phyloP scores from a whole-genome alignment of 2,113 vertebrate species.

The Peromyscus californicus region DNA sequence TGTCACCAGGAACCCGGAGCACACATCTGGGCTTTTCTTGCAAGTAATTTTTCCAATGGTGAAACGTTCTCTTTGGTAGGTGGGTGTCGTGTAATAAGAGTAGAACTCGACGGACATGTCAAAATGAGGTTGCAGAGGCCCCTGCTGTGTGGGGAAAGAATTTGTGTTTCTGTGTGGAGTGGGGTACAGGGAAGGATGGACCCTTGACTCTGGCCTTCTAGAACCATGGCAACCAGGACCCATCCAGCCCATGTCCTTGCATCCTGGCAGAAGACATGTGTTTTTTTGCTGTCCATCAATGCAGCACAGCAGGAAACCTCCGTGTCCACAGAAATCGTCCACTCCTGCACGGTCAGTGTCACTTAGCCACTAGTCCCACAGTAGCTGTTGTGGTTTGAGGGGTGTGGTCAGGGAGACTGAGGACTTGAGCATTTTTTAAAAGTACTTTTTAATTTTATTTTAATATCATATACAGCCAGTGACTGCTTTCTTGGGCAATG shows the following conservation, averaged over 20 bases:
- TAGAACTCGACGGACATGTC: not conserved
- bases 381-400: not conserved
- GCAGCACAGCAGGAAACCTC: not conserved
- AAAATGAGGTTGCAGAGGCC: not conserved
- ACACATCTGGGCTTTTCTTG: not conserved
- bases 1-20: slow-evolving; percentile 69
- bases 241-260: not conserved
- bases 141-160: not conserved
- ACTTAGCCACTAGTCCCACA: not conserved
- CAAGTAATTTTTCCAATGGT: slow-evolving; percentile 65
- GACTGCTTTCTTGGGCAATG: not conserved
- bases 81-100: slow-evolving; percentile 11
- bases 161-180: rapidly evolving
- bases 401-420: not conserved
- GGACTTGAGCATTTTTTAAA: not conserved
- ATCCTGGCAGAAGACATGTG: not conserved
- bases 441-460: not conserved
- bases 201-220: not conserved
- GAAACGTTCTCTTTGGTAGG: slow-evolving; percentile 60
- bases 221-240: rapidly evolving
- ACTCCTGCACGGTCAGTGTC: rapidly evolving
- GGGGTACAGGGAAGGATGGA: not conserved
- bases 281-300: not conserved
- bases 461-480: not conserved
- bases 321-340: rapidly evolving